These are phyloP conservation scores for Nannobrachium achirus DNA, from an alignment of 2,113 vertebrate genomes.

Conservation along the genomic window DNA sequence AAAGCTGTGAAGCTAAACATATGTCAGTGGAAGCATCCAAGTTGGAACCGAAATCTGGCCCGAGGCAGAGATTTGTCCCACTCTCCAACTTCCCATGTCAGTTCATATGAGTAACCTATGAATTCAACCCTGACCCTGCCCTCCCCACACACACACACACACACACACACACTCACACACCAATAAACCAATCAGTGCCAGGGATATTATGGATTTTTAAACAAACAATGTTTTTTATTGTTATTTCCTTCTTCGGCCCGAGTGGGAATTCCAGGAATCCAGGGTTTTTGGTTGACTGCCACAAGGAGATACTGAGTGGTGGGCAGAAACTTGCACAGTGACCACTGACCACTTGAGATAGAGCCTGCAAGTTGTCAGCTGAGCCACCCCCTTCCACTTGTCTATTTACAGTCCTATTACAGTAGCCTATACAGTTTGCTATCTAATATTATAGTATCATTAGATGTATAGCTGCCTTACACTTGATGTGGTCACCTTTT, in stretches of 20 bases:
- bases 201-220: not conserved
- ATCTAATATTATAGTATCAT: constrained; percentile 3
- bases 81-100: not conserved
- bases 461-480: not conserved
- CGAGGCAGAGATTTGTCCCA: not conserved
- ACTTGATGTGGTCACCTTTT: constrained; percentile 4
- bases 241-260: constrained; percentile 11
- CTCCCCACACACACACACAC: not conserved
- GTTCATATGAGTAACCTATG: not conserved
- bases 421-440: not conserved
- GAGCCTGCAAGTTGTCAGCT: constrained; percentile 21
- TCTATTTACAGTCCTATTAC: constrained; percentile 35
- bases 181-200: not conserved
- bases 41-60: constrained; percentile 3
- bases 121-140: not conserved
- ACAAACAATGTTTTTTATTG: too few relatives aligned
- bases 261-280: constrained; percentile 8
- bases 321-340: constrained; percentile 1
- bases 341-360: constrained; percentile 17
- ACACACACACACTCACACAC: not conserved
- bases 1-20: not conserved
- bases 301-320: constrained; percentile 21
- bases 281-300: not conserved
- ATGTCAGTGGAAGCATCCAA: not conserved
- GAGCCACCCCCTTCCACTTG: constrained; percentile 24